These are phyloP conservation scores for Epizoanthus stellaris DNA, from an alignment of 92 coral and sea anemone genomes.

Conservation along the genomic window DNA sequence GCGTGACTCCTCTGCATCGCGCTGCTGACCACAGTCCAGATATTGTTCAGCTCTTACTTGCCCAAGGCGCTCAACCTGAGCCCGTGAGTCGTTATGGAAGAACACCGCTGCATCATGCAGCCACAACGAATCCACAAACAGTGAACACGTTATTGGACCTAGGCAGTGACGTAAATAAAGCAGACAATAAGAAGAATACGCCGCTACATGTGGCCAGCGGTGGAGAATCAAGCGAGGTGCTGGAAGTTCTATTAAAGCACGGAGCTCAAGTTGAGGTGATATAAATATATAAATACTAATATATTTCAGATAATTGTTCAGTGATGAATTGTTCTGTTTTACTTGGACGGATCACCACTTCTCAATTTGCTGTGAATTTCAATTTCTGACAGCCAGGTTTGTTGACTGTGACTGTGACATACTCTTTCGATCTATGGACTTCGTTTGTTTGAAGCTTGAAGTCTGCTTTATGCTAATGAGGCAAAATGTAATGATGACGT, in stretches of 20 bases:
- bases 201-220: conserved; percentile 29
- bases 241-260: neutral
- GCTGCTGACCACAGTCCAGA: conserved; percentile 29
- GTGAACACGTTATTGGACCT: conserved; percentile 5
- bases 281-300: neutral
- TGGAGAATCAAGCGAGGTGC: neutral
- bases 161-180: conserved; percentile 15
- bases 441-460: too few species aligned
- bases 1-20: conserved; percentile 14
- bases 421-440: too few species aligned
- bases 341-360: too few species aligned
- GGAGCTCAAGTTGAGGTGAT: conserved; percentile 26
- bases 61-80: conserved; percentile 13
- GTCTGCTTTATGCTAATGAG: too few species aligned
- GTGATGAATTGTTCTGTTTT: too few species aligned
- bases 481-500: too few species aligned
- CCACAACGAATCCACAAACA: neutral
- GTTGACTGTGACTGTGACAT: too few species aligned
- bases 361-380: too few species aligned
- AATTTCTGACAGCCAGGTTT: too few species aligned
- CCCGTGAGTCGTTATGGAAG: conserved; percentile 25
- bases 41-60: conserved; percentile 7
- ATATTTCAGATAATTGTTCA: too few species aligned
- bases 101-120: conserved; percentile 41
- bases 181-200: conserved; percentile 19